Base-by-base conservation (phyloP, 2,888 invertebrate species). In the Caradrina kadenii region DNA sequence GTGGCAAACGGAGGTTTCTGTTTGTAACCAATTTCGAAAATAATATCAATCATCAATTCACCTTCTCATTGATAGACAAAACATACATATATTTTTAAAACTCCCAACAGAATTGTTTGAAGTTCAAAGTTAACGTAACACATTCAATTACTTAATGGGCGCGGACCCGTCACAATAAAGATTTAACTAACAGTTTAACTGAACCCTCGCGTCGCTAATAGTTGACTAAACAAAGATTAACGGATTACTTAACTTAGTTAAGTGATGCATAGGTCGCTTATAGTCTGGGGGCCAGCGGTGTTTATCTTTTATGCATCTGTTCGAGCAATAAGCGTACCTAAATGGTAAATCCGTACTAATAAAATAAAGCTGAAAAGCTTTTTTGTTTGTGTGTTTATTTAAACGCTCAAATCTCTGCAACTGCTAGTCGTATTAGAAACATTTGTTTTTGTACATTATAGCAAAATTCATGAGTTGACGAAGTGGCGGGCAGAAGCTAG, bases 181-280 rank as follows among this genome's bases (percentile, higher is more conserved):
- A 76, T 81, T 83, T 83, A 76, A 77, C 73, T 59, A 69, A 63
- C 75, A 69, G 76, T 79, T 81, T 67, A 80, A 81, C 75, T 66
- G 67, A 79, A 79, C 82, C 79, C 84, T 70, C 82, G 76, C 83
- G 74, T 85, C 78, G 86, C 80, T 88, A 87, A 87, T 86, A 87
- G 86, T 82, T 89, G 86, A 87, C 87, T 86, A 86, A 87, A 87
- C 88, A 87, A 86, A 87, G 88, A 87, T 90, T 88, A 90, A 81
- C 81, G 84, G 86, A 87, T 89, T 87, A 82, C 69, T 83, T 75
- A 77, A 87, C 82, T 87, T 81, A 81, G 86, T 85, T 83, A 81
- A 81, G 72, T 82, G 81, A 86, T 85, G 84, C 83, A 81, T 81
- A 81, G 76, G 78, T 81, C 80, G 63, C 63, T 61, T 81, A 35